Base-by-base conservation (phyloP, 2,888 invertebrate genomes). In the Mesorhabditis spiculigera region DNA sequence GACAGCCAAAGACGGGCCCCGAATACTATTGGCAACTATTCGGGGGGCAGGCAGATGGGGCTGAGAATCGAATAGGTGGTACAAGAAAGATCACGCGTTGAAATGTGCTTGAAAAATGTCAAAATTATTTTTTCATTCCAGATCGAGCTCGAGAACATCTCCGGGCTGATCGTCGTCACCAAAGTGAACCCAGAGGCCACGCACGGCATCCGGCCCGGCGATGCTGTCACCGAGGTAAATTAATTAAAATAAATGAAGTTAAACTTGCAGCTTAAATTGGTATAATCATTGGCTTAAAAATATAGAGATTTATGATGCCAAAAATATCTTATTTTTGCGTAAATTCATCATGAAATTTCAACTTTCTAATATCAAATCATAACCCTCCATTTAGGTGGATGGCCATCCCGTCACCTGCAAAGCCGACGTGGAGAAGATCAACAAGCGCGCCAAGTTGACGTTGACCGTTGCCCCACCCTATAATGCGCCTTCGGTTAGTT, bases 201-300 rank as follows among this genome's bases (percentile, higher is more conserved):
- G 28, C 74, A 76, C 61, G 68, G 80, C 45, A 88, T 98, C 5
- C 92, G 93, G 83, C 90, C 92, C 0, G 97, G 97, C n/a, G 98
- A 98, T 88, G 92, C 94, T 28, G 92, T 98, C 71, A 88, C 94
- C 71, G 96, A 96, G n/a, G 58, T 50, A n/a, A 50, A 0, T 50
- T 50, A 93, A 95, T 0, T 93, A 94, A 81, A 93, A 95, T 84
- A 90, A 97, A 63, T 93, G 94, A 86, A 91, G 91, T 8, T 6
- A 63, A 8, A 28, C 2, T 8, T 63, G 41, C 8, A 8, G 63
- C 41, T 28, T 28, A n/a, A n/a, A 50, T 13, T 4, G 4, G 28
- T 28, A n/a, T 3, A 28, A 28, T 28, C 28, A 28, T 28, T 28
- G 28, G 28, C 28, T 28, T 28, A 28, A 28, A 28, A 28, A 28